phyloP scores from a whole-genome alignment of 2,113 vertebrate species.

The Laticauda colubrina region DNA sequence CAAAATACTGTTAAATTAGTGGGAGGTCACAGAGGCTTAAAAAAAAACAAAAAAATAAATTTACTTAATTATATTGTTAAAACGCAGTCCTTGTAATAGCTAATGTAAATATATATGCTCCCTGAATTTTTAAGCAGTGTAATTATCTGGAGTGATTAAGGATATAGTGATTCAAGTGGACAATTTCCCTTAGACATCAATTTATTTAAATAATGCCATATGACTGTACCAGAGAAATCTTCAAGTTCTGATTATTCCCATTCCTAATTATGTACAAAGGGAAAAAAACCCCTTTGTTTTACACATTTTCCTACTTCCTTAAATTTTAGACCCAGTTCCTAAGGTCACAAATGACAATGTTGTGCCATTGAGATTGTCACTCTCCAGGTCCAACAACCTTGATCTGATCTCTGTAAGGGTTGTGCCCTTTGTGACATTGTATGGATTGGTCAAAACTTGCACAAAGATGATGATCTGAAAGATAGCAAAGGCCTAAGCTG shows the following conservation, averaged over 20 bases:
- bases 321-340: neutral
- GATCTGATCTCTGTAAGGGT: neutral
- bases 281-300: neutral
- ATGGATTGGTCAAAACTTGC: neutral
- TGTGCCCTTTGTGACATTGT: neutral
- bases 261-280: neutral
- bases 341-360: neutral
- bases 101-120: neutral
- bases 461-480: neutral
- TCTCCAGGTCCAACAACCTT: neutral
- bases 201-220: neutral
- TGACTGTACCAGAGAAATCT: neutral
- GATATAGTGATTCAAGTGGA: neutral
- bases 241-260: neutral
- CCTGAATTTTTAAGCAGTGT: constrained; percentile 45
- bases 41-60: constrained; percentile 28
- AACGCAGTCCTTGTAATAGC: constrained; percentile 45
- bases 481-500: neutral
- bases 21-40: constrained; percentile 43
- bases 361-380: neutral
- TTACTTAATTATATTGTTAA: constrained; percentile 41
- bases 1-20: constrained; percentile 29
- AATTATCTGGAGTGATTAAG: constrained; percentile 41
- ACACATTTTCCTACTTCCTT: neutral
- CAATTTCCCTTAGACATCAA: constrained; percentile 10